phyloP scores from a whole-genome alignment of 2,113 vertebrate species.

The Aegypius monachus region DNA sequence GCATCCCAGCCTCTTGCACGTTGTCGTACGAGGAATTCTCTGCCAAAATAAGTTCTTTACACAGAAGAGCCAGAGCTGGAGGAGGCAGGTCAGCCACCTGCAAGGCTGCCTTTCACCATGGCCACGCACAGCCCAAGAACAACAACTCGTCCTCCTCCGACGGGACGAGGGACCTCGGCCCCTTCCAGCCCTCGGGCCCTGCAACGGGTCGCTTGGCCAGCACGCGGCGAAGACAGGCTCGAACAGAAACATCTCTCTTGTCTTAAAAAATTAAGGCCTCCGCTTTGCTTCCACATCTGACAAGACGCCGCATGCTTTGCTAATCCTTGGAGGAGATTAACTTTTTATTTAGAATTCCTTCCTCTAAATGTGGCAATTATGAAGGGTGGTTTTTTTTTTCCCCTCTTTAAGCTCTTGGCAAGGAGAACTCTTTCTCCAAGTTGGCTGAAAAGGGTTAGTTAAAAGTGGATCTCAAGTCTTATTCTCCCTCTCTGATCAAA shows the following conservation, averaged over 20 bases:
- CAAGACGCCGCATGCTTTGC: constrained; percentile 81
- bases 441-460: neutral
- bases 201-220: neutral
- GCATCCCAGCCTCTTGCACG: fast-evolving
- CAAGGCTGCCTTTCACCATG: neutral
- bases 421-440: neutral
- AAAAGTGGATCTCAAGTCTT: neutral
- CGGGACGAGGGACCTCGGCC: fast-evolving
- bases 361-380: constrained; percentile 76
- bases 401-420: neutral
- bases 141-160: neutral
- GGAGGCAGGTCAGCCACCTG: neutral
- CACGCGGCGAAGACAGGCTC: neutral
- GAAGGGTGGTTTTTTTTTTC: neutral
- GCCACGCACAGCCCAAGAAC: neutral
- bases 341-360: constrained; percentile 85
- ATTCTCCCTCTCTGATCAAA: neutral
- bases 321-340: constrained; percentile 81
- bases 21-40: fast-evolving
- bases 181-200: neutral
- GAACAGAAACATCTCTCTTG: neutral
- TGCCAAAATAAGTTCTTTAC: neutral
- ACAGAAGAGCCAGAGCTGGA: neutral
- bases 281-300: constrained; percentile 54
- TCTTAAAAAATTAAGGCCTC: constrained; percentile 18